A percentile compares a stretch with the other conserved stretches of the same genome.
These are phyloP conservation scores for Phycodurus eques DNA, from an alignment of 2,113 vertebrate genomes.

Conservation along the genomic window DNA sequence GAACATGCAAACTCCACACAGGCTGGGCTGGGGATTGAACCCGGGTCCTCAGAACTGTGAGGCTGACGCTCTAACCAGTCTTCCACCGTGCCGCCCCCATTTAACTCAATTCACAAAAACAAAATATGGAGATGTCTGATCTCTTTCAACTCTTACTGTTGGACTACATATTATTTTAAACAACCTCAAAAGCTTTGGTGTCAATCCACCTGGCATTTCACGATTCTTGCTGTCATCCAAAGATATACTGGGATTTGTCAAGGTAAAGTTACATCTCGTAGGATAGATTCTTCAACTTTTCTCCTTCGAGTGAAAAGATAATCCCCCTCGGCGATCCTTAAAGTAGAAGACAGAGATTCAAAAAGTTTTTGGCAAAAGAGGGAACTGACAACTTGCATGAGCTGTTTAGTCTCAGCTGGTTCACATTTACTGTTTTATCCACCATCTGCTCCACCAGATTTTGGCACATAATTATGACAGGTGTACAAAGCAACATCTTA, in stretches of 20 bases:
- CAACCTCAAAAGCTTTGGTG: too few species aligned
- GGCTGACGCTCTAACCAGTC: too few species aligned
- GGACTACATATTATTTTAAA: too few species aligned
- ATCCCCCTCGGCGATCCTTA: background rate
- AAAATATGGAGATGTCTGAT: too few species aligned
- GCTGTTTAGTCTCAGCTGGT: background rate
- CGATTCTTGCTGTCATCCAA: conserved; percentile 6
- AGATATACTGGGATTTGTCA: conserved; percentile 7
- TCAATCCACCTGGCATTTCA: conserved; percentile 19
- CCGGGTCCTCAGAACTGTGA: too few species aligned
- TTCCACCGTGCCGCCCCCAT: too few species aligned
- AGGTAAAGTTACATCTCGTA: conserved; percentile 3
- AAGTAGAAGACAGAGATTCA: background rate
- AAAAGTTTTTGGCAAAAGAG: background rate
- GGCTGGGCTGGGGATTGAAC: too few species aligned
- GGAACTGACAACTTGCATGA: background rate
- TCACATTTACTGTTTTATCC: background rate
- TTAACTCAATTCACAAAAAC: too few species aligned
- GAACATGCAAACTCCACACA: too few species aligned
- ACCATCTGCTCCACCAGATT: background rate
- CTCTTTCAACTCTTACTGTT: too few species aligned
- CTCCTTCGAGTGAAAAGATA: background rate
- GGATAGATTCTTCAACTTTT: background rate
- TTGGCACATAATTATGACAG: background rate
- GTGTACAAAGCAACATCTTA: background rate